Evolutionary conservation across 2,888 invertebrate species (phyloP).

Genomic region (Trichopria drosophilae): DNA sequence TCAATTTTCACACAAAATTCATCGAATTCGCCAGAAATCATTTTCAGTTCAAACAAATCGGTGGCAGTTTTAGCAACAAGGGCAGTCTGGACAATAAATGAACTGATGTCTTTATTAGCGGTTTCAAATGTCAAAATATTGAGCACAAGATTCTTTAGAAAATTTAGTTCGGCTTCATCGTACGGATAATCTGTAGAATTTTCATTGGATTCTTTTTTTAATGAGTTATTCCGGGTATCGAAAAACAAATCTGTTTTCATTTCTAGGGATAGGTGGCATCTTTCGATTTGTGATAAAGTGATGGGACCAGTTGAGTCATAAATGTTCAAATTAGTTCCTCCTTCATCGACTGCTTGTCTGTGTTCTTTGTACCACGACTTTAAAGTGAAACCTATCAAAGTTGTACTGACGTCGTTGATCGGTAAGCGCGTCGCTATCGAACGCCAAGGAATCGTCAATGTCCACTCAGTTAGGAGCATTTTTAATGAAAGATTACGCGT

Average conservation of each 20-base stretch:
- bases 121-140: conserved; percentile 25
- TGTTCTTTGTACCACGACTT: conserved; percentile 38
- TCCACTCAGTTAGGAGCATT: conserved; percentile 44
- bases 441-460: conserved; percentile 40
- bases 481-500: conserved; percentile 40
- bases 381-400: conserved; percentile 42
- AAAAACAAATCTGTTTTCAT: conserved; percentile 38
- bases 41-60: conserved; percentile 40
- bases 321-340: conserved; percentile 20
- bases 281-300: conserved; percentile 37
- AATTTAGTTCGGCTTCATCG: conserved; percentile 28
- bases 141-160: conserved; percentile 33
- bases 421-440: conserved; percentile 33
- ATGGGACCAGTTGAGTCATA: conserved; percentile 33
- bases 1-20: conserved; percentile 31
- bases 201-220: conserved; percentile 41
- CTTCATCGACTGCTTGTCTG: conserved; percentile 9
- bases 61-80: conserved; percentile 44
- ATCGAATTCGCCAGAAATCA: conserved; percentile 34
- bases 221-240: neutral
- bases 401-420: conserved; percentile 42
- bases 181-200: conserved; percentile 29
- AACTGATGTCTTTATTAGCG: conserved; percentile 26
- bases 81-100: conserved; percentile 39
- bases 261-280: conserved; percentile 39